Evolutionary conservation across 2,888 invertebrate species (phyloP), one percentile per base, ranked within the genome.

Genomic region (Tiphia femorata): DNA sequence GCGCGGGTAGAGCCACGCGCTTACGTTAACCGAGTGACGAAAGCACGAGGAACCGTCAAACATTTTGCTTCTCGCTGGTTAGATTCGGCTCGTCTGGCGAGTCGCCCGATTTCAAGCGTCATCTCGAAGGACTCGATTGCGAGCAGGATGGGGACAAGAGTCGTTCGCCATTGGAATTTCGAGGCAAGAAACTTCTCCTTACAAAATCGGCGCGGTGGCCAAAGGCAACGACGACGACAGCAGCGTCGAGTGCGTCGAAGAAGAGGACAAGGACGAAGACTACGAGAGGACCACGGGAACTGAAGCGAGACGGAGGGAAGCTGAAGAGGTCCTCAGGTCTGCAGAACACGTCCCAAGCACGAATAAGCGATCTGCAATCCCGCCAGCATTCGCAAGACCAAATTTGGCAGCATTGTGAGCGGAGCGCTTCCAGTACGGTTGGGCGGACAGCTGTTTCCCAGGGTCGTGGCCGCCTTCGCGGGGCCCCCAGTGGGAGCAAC

Each of bases 391-490:
- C 64, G 73, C 73, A 74, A 67, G 72, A 69, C 74, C 72, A 75
- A 78, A 77, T 77, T 78, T 76, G 73, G 72, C 66, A 68, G 60
- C 67, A 67, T 64, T 63, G 71, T 65, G 53, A 53, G 55, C 57
- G 58, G 21, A 46, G n/a, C n/a, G n/a, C n/a, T n/a, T n/a, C n/a
- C n/a, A 35, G 48, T 49, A 49, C 37, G 52, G 54, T 62, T 62
- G 67, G 67, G 66, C 64, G 70, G 74, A 76, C 79, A 78, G 78
- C 75, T 78, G 78, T 75, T 75, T 75, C 62, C 67, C 70, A 70
- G 69, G 69, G 73, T 66, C 67, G 70, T 50, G 60, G 58, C 53
- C 61, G 58, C 49, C 50, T 53, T 17, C 29, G 33, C 33, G 65
- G 43, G 57, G 52, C 63, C 52, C n/a, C n/a, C n/a, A n/a, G n/a